These are phyloP conservation scores for Acrossocheilus wenchowensis DNA, from an alignment of 2,797 vertebrate genomes.

Conservation along the genomic window DNA sequence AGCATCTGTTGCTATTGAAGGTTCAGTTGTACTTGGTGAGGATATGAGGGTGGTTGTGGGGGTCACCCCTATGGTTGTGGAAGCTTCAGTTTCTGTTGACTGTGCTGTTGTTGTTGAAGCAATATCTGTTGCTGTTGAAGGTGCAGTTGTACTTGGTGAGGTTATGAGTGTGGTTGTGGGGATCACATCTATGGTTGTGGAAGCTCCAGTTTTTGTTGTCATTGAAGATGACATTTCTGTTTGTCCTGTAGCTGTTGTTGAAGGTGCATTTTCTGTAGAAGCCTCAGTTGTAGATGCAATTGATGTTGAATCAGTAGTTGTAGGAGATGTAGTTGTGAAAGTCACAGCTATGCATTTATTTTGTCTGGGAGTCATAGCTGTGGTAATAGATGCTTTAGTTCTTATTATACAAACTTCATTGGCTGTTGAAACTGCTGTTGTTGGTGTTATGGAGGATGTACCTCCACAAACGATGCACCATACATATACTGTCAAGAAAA, in stretches of 20 bases:
- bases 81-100: too few species aligned
- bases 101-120: too few species aligned
- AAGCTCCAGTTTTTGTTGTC: background rate
- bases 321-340: background rate
- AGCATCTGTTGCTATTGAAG: too few species aligned
- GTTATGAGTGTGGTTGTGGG: background rate
- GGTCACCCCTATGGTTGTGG: too few species aligned
- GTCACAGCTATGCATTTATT: background rate
- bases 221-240: background rate
- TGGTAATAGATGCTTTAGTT: constrained; percentile 3
- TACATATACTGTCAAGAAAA: constrained; percentile 20
- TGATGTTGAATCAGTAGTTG: background rate
- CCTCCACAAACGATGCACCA: constrained; percentile 27
- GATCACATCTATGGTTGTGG: background rate
- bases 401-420: background rate
- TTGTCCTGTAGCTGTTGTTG: background rate
- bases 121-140: too few species aligned
- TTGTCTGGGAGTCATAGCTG: background rate
- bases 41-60: too few species aligned
- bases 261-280: background rate
- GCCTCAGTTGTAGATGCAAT: background rate
- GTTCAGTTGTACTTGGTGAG: too few species aligned
- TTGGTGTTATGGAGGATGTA: background rate
- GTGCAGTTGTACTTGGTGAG: background rate
- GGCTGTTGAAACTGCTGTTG: background rate